phyloP scores from a whole-genome alignment of 2,888 invertebrate genomes.

The Sinhomidia bicolor region DNA sequence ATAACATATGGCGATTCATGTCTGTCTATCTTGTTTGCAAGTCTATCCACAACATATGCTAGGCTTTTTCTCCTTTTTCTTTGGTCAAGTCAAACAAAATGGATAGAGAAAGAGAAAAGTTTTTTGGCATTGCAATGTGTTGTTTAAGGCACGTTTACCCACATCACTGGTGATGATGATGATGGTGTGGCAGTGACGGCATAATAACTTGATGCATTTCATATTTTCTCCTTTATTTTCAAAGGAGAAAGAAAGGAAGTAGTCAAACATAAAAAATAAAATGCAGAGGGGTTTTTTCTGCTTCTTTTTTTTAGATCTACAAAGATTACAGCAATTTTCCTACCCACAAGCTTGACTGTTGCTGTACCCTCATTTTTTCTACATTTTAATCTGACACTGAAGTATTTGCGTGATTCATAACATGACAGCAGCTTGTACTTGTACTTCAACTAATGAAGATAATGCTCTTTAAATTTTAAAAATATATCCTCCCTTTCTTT shows the following conservation, averaged over 20 bases:
- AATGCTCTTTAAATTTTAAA: constrained; percentile 30
- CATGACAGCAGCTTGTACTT: constrained; percentile 8
- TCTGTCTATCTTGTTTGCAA: constrained; percentile 13
- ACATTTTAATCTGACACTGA: constrained; percentile 55
- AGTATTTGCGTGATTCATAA: constrained; percentile 18
- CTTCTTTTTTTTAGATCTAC: background rate
- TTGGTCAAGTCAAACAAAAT: no score
- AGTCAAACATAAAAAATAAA: no score
- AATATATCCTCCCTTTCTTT: background rate
- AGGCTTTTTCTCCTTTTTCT: background rate
- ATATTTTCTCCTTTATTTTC: background rate
- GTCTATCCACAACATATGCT: constrained; percentile 40
- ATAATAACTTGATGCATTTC: background rate
- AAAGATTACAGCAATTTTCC: background rate
- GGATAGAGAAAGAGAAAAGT: background rate
- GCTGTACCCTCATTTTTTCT: background rate
- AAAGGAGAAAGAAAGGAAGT: background rate
- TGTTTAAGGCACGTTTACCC: no score
- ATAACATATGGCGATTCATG: constrained; percentile 9
- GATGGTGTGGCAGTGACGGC: background rate
- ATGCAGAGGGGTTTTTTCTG: background rate
- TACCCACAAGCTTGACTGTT: background rate
- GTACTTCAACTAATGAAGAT: background rate
- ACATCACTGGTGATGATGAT: background rate
- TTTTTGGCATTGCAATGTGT: background rate